Percentiles rank a stretch among this genome's conserved stretches.
These are phyloP conservation scores for Anthoscopus minutus DNA, from an alignment of 2,113 vertebrate species.

Conservation along the genomic window DNA sequence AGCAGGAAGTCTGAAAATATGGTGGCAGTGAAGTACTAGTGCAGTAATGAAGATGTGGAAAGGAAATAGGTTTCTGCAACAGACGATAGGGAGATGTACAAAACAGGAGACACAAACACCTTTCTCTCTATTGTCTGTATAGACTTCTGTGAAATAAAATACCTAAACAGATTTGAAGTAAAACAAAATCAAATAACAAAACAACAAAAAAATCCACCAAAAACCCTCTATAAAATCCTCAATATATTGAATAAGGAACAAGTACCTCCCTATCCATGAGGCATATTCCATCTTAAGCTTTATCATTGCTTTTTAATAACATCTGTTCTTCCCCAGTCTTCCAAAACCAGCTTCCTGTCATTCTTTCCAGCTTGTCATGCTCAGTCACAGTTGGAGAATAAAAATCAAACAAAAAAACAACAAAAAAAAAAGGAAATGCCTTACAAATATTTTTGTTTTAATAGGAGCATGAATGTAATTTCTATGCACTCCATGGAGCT, in stretches of 20 bases:
- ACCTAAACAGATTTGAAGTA: background rate
- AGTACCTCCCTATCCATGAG: rapidly evolving
- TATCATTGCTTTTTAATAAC: background rate
- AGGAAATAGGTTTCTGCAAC: background rate
- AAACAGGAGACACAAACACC: background rate
- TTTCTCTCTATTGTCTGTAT: background rate
- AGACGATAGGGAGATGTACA: background rate
- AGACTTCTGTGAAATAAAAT: background rate
- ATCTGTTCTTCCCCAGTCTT: background rate
- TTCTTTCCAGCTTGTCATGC: background rate
- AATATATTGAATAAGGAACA: background rate
- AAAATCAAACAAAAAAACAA: background rate
- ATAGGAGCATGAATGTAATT: background rate
- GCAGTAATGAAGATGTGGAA: background rate
- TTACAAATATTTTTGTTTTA: background rate
- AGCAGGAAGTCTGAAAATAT: background rate
- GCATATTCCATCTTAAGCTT: background rate
- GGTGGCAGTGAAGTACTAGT: background rate
- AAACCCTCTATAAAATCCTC: background rate
- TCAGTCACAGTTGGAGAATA: background rate
- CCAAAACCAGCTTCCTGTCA: background rate
- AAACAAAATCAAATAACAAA: background rate
- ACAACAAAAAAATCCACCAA: background rate
- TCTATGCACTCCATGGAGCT: background rate
- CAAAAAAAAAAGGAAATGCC: background rate